A percentile compares a stretch with the other conserved stretches of the same genome.
Conservation (phyloP, 2,888 invertebrate genomes). For the Eristalis arbustorum region DNA sequence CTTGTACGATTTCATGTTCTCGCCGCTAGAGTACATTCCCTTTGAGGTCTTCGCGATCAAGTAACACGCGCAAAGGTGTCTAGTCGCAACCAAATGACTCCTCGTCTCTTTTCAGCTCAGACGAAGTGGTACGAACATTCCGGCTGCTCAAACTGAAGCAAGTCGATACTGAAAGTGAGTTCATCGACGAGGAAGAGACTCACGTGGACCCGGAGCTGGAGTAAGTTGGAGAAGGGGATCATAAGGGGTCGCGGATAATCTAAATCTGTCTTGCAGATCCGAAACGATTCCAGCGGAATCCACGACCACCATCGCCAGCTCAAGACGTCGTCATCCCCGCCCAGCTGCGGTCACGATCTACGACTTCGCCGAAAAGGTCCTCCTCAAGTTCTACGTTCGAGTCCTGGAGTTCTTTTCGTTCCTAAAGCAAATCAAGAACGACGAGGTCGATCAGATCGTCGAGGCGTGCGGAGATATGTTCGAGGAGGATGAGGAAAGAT, state of each 20-base stretch:
- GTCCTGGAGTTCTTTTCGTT: slow-evolving; percentile 36
- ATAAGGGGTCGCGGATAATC: no score
- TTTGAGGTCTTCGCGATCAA: slow-evolving; percentile 83
- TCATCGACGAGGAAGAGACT: slow-evolving; percentile 19
- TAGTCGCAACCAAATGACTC: background rate
- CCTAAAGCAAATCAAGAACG: slow-evolving; percentile 39
- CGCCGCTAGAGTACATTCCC: slow-evolving; percentile 85
- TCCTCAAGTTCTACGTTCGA: slow-evolving; percentile 44
- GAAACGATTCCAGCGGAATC: background rate
- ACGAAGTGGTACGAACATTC: slow-evolving; percentile 20
- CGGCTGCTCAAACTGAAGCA: slow-evolving; percentile 30
- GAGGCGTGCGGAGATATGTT: slow-evolving; percentile 33
- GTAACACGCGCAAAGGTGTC: slow-evolving; percentile 75
- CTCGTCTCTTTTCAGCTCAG: background rate
- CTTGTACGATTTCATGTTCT: slow-evolving; percentile 85
- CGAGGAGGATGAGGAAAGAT: background rate
- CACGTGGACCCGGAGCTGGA: background rate
- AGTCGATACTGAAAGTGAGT: background rate
- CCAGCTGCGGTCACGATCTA: background rate
- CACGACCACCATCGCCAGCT: slow-evolving; percentile 7
- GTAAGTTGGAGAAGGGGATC: background rate
- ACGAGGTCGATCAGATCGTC: slow-evolving; percentile 33
- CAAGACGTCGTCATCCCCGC: background rate
- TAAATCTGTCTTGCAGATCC: background rate
- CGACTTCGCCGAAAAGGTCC: slow-evolving; percentile 56